These are phyloP conservation scores for Calliphora vicina DNA, from an alignment of 1,140 invertebrate species.

Conservation along the genomic window DNA sequence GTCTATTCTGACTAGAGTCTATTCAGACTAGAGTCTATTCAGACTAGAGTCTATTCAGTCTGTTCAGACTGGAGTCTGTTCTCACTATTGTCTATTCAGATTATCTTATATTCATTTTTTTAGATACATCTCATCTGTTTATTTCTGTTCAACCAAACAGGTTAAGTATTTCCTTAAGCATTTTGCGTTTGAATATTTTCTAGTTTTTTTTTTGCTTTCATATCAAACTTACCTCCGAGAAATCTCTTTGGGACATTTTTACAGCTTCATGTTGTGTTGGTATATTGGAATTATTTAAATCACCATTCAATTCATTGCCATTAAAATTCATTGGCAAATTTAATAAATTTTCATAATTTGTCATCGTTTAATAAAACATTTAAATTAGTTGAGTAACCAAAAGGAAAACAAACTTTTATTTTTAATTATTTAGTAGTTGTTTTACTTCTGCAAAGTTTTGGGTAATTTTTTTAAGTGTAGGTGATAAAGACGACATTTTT, in stretches of 20 bases:
- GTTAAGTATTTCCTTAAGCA: no score
- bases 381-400: background rate
- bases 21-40: no score
- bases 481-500: no score
- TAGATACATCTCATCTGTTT: no score
- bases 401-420: background rate
- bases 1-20: no score
- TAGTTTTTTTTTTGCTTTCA: no score
- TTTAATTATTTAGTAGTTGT: background rate
- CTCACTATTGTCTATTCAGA: no score
- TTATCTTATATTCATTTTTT: no score
- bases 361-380: conserved; percentile 49
- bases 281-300: background rate
- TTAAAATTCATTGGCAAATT: conserved; percentile 60
- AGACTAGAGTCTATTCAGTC: no score
- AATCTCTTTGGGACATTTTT: conserved; percentile 61
- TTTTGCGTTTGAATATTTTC: no score
- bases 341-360: conserved; percentile 62
- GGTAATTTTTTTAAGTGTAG: background rate
- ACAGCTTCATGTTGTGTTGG: conserved; percentile 52
- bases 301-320: conserved; percentile 55
- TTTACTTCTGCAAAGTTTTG: background rate
- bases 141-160: no score
- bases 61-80: no score
- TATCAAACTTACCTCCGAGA: conserved; percentile 57